Percentiles rank a stretch among this genome's conserved stretches.
These are phyloP conservation scores for Acanthosepion esculentum DNA, from an alignment of 2,888 invertebrate genomes.

Conservation along the genomic window DNA sequence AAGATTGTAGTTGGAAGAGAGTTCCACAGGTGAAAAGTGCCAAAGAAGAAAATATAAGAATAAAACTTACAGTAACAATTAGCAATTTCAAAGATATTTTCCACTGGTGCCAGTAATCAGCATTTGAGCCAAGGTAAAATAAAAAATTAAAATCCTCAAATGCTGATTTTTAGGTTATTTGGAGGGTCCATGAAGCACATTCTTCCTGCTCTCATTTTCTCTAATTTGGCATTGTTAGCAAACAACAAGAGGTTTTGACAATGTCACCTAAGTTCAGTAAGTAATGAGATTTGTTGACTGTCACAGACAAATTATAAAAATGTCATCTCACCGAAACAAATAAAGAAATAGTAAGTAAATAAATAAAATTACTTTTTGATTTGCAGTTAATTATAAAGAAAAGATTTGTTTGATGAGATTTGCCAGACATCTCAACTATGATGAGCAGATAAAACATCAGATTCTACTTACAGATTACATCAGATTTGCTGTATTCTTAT, in stretches of 20 bases:
- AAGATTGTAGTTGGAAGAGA: too few relatives aligned
- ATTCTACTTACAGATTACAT: not conserved
- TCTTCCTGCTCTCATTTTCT: not conserved
- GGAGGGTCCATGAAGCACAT: not conserved
- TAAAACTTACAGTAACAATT: too few relatives aligned
- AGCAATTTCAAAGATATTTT: too few relatives aligned
- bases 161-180: too few relatives aligned
- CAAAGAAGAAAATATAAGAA: too few relatives aligned
- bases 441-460: conserved; percentile 4
- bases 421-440: not conserved
- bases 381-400: conserved; percentile 14
- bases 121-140: too few relatives aligned
- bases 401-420: not conserved
- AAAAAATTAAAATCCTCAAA: too few relatives aligned
- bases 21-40: too few relatives aligned
- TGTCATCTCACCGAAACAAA: not conserved
- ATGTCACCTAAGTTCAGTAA: not conserved
- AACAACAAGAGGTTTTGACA: not conserved
- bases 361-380: not conserved
- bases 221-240: not conserved
- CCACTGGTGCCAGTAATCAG: too few relatives aligned
- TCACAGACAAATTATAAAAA: not conserved
- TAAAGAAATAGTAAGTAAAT: not conserved
- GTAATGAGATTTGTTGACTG: not conserved
- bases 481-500: not conserved